phyloP scores from a whole-genome alignment of 2,888 invertebrate species.

The Chymomyza fuscimana region DNA sequence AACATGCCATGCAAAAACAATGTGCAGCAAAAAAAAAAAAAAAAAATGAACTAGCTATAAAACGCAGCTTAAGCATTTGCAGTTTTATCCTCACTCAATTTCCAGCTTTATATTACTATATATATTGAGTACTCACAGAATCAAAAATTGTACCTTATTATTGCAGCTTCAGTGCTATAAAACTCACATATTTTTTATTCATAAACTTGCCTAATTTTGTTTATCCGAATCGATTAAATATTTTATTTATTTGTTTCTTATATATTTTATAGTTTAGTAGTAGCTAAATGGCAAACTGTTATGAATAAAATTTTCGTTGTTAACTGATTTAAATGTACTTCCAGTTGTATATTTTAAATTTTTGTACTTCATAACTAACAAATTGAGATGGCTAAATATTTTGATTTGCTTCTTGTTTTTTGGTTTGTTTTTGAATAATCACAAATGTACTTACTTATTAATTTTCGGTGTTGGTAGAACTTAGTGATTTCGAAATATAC shows the following conservation, averaged over 20 bases:
- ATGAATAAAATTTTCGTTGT: background rate
- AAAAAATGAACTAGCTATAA: conserved; percentile 48
- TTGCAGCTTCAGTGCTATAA: conserved; percentile 56
- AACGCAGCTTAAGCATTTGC: conserved; percentile 67
- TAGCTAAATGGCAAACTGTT: conserved; percentile 49
- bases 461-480: conserved; percentile 71
- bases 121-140: conserved; percentile 53
- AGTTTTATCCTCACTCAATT: conserved; percentile 49
- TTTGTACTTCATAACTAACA: conserved; percentile 29
- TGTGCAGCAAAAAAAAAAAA: conserved; percentile 15
- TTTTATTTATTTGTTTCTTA: conserved; percentile 37
- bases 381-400: conserved; percentile 60
- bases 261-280: conserved; percentile 41
- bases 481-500: conserved; percentile 54
- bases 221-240: conserved; percentile 22
- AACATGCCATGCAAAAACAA: background rate
- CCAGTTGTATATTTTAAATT: conserved; percentile 10
- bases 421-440: conserved; percentile 39
- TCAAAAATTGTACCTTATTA: conserved; percentile 43
- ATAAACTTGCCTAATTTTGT: conserved; percentile 22
- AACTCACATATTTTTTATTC: conserved; percentile 40
- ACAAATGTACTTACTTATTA: conserved; percentile 60
- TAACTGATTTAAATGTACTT: conserved; percentile 8
- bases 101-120: conserved; percentile 46
- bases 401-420: conserved; percentile 66